Conservation (phyloP, 2,888 invertebrate genomes). For the Hirtodrosophila histrioides region DNA sequence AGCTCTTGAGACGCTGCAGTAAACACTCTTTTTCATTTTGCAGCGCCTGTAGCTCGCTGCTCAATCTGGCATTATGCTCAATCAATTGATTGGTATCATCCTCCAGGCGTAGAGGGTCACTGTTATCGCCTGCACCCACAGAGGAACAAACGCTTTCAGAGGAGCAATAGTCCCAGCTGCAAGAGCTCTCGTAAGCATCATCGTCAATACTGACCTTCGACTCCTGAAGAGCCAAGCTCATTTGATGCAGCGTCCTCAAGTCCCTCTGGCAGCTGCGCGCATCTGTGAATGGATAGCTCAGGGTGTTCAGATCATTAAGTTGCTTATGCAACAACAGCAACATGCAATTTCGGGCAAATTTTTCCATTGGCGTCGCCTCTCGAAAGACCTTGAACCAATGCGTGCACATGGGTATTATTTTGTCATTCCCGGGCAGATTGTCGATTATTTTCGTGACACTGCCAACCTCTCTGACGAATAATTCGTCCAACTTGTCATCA, state of each 20-base stretch:
- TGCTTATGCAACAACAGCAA: slow-evolving; percentile 78
- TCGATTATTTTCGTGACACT: slow-evolving; percentile 34
- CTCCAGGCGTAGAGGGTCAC: neutral
- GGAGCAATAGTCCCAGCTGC: neutral
- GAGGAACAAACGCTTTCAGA: neutral
- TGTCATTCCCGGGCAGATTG: slow-evolving; percentile 24
- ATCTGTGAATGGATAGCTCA: slow-evolving; percentile 72
- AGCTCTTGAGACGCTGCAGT: neutral
- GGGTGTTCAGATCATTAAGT: slow-evolving; percentile 48
- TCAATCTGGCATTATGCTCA: slow-evolving; percentile 25
- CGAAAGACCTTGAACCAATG: slow-evolving; percentile 80
- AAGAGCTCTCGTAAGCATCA: neutral
- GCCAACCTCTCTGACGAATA: slow-evolving; percentile 53
- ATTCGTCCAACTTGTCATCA: slow-evolving; percentile 47
- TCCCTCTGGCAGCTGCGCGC: slow-evolving; percentile 51
- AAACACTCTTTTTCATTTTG: slow-evolving; percentile 7
- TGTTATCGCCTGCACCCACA: fast-evolving
- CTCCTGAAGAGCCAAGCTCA: slow-evolving; percentile 20
- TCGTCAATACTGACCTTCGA: neutral
- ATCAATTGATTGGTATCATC: slow-evolving; percentile 20
- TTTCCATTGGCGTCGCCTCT: slow-evolving; percentile 60
- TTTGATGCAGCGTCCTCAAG: slow-evolving; percentile 51
- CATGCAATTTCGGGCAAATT: slow-evolving; percentile 77
- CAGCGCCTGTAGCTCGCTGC: slow-evolving; percentile 27
- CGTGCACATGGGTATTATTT: slow-evolving; percentile 31